Conservation (phyloP, 2,797 vertebrate species). For the Gymnoscopelus braueri region DNA sequence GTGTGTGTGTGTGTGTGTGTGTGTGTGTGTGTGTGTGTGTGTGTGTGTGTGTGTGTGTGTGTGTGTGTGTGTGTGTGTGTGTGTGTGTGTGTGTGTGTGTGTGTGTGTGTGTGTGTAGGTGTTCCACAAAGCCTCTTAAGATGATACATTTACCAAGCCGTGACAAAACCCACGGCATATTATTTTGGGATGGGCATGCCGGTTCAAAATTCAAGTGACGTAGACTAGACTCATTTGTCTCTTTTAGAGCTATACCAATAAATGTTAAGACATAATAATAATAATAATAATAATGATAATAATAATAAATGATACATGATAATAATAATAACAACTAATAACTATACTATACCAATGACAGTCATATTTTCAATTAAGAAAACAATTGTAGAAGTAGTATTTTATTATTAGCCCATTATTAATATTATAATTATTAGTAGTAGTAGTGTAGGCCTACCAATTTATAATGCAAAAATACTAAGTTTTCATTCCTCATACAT, state of each 20-base stretch:
- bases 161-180: constrained; percentile 94
- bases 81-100: constrained; percentile 36
- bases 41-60: constrained; percentile 37
- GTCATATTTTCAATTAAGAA: constrained; percentile 16
- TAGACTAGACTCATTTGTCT: constrained; percentile 54
- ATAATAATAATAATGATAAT: no score
- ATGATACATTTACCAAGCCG: constrained; percentile 97
- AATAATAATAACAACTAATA: neutral
- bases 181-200: constrained; percentile 84
- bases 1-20: constrained; percentile 36
- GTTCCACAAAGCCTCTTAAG: constrained; percentile 98
- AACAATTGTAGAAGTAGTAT: neutral
- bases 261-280: constrained; percentile 13
- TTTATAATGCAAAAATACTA: no score
- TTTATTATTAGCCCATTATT: neutral
- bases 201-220: constrained; percentile 74
- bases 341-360: neutral
- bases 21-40: constrained; percentile 30
- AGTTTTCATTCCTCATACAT: neutral
- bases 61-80: constrained; percentile 32
- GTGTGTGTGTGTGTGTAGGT: constrained; percentile 72
- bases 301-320: no score
- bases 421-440: constrained; percentile 4
- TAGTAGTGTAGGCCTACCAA: constrained; percentile 1
- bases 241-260: constrained; percentile 25